Evolutionary conservation across 2,797 vertebrate genomes (phyloP).

Genomic region (Xenentodon cancila): DNA sequence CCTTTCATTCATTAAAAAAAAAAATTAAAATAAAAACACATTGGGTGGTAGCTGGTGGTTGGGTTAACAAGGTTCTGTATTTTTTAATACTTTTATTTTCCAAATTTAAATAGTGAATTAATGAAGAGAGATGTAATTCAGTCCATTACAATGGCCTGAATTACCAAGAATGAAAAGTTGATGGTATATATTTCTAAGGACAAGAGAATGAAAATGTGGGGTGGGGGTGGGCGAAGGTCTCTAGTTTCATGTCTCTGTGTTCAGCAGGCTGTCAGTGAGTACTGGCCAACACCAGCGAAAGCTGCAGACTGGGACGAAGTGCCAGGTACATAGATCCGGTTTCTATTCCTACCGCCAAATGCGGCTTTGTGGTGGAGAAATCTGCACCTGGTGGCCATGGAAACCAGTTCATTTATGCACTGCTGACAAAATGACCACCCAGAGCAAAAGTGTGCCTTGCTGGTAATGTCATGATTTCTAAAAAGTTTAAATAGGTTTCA

Average conservation of each 20-base stretch:
- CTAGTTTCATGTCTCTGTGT: conserved; percentile 72
- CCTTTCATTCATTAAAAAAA: conserved; percentile 69
- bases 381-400: conserved; percentile 81
- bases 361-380: conserved; percentile 76
- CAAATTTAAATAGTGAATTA: conserved; percentile 28
- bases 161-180: conserved; percentile 63
- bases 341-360: conserved; percentile 73
- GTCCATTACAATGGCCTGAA: conserved; percentile 20
- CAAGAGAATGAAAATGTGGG: conserved; percentile 65
- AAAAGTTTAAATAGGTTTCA: conserved; percentile 6
- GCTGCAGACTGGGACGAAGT: conserved; percentile 74
- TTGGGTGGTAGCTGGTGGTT: conserved; percentile 54
- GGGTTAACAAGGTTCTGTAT: conserved; percentile 33
- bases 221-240: conserved; percentile 33
- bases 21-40: conserved; percentile 40
- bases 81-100: conserved; percentile 39
- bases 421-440: conserved; percentile 48
- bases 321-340: conserved; percentile 76
- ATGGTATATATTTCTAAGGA: conserved; percentile 71
- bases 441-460: conserved; percentile 21
- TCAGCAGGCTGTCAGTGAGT: conserved; percentile 70
- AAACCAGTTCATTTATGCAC: conserved; percentile 66
- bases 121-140: background rate
- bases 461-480: conserved; percentile 3
- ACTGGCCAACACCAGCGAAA: conserved; percentile 76